A percentile compares a stretch with the other conserved stretches of the same genome.
Evolutionary conservation across 2,888 invertebrate genomes (phyloP).

Genomic region (Reticulitermes lucifugus): DNA sequence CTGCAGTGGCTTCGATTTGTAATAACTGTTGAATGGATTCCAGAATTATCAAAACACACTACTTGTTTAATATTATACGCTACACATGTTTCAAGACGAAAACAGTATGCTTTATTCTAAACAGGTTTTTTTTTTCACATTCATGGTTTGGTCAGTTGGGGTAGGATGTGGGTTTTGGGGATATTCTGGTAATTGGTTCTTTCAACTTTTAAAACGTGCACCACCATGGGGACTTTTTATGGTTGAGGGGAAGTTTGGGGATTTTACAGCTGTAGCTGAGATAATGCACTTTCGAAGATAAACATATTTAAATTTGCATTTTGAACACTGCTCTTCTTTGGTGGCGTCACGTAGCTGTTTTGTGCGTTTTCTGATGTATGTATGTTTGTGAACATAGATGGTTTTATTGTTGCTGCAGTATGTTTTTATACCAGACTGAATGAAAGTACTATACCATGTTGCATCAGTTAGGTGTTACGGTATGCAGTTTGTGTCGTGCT

Average conservation of each 20-base stretch:
- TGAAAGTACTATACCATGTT: neutral
- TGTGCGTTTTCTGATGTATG: neutral
- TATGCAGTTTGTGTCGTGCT: too few relatives aligned
- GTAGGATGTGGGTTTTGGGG: slow-evolving; percentile 18
- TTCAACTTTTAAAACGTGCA: neutral
- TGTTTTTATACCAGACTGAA: neutral
- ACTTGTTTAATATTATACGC: neutral
- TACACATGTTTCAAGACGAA: neutral
- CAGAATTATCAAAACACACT: too few relatives aligned
- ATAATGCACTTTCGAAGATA: neutral
- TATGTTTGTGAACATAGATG: neutral
- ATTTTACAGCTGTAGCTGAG: neutral
- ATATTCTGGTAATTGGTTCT: neutral
- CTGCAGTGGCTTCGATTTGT: neutral
- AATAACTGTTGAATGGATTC: neutral
- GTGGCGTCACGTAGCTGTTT: neutral
- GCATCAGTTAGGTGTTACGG: too few relatives aligned
- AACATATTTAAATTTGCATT: neutral
- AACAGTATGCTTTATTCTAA: neutral
- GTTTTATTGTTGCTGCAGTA: neutral
- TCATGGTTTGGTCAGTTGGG: neutral
- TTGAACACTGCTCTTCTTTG: neutral
- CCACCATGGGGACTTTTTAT: neutral
- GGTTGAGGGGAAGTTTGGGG: neutral
- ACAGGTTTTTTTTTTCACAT: neutral